phyloP scores from a whole-genome alignment of 2,113 vertebrate genomes.

The Calyptomena viridis region DNA sequence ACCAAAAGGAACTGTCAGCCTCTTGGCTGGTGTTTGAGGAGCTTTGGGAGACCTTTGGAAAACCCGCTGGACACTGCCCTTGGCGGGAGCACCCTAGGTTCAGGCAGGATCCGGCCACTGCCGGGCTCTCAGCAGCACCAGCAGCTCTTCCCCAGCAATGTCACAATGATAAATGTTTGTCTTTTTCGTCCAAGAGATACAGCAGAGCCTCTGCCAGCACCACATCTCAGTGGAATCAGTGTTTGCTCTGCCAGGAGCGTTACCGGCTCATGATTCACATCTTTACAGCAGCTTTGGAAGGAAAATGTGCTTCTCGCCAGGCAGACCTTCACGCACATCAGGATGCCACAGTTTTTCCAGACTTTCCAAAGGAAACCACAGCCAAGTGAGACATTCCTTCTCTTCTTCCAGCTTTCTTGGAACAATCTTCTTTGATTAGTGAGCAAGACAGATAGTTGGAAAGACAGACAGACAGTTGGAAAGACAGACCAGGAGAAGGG shows the following conservation, averaged over 20 bases:
- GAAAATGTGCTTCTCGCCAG: neutral
- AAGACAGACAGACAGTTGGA: neutral
- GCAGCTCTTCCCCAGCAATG: neutral
- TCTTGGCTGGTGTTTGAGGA: neutral
- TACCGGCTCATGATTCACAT: slow-evolving; percentile 55
- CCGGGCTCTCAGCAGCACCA: neutral
- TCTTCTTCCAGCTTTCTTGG: slow-evolving; percentile 56
- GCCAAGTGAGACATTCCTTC: slow-evolving; percentile 45
- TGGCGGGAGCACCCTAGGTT: rapidly evolving
- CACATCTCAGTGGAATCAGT: neutral
- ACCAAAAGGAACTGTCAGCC: neutral
- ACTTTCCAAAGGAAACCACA: slow-evolving; percentile 29
- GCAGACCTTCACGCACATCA: neutral
- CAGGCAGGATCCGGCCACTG: rapidly evolving
- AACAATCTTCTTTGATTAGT: slow-evolving; percentile 11
- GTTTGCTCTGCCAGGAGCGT: neutral
- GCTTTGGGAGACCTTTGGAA: neutral
- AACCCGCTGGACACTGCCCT: neutral
- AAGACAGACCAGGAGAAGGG: neutral
- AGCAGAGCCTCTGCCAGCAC: neutral
- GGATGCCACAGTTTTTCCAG: slow-evolving; percentile 46
- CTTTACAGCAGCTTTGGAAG: slow-evolving; percentile 32
- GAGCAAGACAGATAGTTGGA: neutral
- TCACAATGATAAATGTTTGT: slow-evolving; percentile 10
- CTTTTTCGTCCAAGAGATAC: slow-evolving; percentile 13